Evolutionary conservation across 2,113 vertebrate species (phyloP), one percentile per base, ranked within the genome.

Genomic region (Elachura formosa): DNA sequence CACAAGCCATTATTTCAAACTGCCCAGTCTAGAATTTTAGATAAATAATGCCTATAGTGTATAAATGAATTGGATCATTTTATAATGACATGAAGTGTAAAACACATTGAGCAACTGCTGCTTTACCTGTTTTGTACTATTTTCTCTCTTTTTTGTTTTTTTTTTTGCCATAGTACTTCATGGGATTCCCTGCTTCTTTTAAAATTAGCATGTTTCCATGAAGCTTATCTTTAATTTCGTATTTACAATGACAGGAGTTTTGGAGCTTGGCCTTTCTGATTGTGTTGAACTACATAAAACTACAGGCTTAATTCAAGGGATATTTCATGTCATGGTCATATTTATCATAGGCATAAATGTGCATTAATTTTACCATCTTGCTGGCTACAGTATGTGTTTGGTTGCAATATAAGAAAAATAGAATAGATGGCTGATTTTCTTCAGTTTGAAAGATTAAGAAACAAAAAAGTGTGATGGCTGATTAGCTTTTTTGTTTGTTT

Each of bases 51-150:
- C 19, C 22, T 78, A 2, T 52, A 46, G 17, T 68, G 8, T 51
- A 59, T 75, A 55, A 81, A 14, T 76, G 38, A 67, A 90, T 79
- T 59, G 10, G 31, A 31, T 73, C 12, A 12, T 88, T 93, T 91
- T 69, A 26, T 62, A 54, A 59, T 15, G 43, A 3, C 33, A 36
- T 52, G 54, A 84, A 87, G 36, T 29, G 49, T 46, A 62, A 91
- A 72, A 36, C 25, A 52, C 40, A 36, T 36, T 80, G 80, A 82
- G 52, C 22, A 73, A 90, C 36, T 85, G 52, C 67, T 88, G 41
- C 69, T 95, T 96, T 89, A 79, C 46, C 45, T 91, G 36, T 63
- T 74, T 96, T 88, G 36, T 92, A 80, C 96, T 64, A 25, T 95
- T 87, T 94, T 96, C 88, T 95, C 77, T 94, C 74, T 75, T n/a